These are phyloP conservation scores for Sitobion miscanthi DNA, from an alignment of 1,140 invertebrate species.

Conservation along the genomic window DNA sequence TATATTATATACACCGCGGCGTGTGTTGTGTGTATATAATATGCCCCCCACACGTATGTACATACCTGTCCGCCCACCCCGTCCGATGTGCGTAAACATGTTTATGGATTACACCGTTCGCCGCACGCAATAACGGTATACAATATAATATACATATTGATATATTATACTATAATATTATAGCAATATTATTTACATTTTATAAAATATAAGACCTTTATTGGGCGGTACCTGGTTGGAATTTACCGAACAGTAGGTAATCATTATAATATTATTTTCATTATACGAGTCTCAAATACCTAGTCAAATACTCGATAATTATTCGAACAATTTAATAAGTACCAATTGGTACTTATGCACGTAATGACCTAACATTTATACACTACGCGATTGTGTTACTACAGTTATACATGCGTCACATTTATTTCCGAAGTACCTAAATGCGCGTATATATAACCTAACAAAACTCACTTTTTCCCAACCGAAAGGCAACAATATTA, in stretches of 20 bases:
- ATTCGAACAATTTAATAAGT: background rate
- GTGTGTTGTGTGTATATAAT: background rate
- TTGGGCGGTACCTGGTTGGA: background rate
- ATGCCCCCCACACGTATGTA: background rate
- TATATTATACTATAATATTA: background rate
- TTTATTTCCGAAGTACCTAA: background rate
- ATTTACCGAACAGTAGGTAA: background rate
- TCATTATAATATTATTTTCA: background rate
- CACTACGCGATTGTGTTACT: background rate
- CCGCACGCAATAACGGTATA: background rate
- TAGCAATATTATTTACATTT: conserved; percentile 4
- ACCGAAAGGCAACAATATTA: background rate
- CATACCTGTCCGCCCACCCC: conserved; percentile 23
- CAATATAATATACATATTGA: background rate
- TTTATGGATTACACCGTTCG: conserved; percentile 39
- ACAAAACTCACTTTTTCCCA: background rate
- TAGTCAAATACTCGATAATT: background rate
- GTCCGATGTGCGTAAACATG: conserved; percentile 37
- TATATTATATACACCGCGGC: background rate
- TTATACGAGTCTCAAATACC: background rate
- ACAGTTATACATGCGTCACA: background rate
- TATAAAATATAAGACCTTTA: background rate
- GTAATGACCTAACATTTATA: background rate
- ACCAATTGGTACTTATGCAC: background rate
- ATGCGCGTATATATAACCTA: background rate